These are phyloP conservation scores for Zaprionus ornatus DNA, from an alignment of 1,140 invertebrate genomes.

Conservation along the genomic window DNA sequence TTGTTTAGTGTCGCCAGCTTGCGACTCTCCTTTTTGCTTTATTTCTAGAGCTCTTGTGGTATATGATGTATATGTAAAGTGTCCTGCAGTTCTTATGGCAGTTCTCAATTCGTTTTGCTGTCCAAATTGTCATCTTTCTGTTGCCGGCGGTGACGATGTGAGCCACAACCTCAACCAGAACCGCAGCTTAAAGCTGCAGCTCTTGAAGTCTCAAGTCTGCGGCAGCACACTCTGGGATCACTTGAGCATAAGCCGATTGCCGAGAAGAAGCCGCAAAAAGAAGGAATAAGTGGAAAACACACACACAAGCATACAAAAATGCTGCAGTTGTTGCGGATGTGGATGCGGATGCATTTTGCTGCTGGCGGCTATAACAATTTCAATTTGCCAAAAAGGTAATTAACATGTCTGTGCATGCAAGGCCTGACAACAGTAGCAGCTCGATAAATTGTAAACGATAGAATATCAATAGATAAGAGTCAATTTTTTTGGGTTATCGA, in stretches of 20 bases:
- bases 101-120: slow-evolving; percentile 46
- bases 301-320: not conserved
- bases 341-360: slow-evolving; percentile 36
- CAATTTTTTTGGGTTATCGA: not conserved
- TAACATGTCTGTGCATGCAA: slow-evolving; percentile 11
- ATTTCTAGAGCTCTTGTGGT: slow-evolving; percentile 54
- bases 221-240: slow-evolving; percentile 57
- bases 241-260: slow-evolving; percentile 65
- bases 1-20: slow-evolving; percentile 35
- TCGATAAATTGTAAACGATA: not conserved
- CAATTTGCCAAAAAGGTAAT: slow-evolving; percentile 41
- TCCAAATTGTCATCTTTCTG: slow-evolving; percentile 66
- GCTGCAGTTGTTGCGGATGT: slow-evolving; percentile 35
- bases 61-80: slow-evolving; percentile 21
- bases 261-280: slow-evolving; percentile 34
- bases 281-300: slow-evolving; percentile 21
- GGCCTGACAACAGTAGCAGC: not conserved
- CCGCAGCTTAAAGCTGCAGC: slow-evolving; percentile 42
- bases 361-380: slow-evolving; percentile 35
- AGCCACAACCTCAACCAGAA: slow-evolving; percentile 1
- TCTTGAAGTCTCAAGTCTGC: slow-evolving; percentile 35
- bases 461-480: not conserved
- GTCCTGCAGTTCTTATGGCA: not conserved
- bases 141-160: slow-evolving; percentile 42
- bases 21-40: slow-evolving; percentile 32